Evolutionary conservation across 1,140 invertebrate species (phyloP), one percentile per base, ranked within the genome.

Genomic region (Drosophila hydei): DNA sequence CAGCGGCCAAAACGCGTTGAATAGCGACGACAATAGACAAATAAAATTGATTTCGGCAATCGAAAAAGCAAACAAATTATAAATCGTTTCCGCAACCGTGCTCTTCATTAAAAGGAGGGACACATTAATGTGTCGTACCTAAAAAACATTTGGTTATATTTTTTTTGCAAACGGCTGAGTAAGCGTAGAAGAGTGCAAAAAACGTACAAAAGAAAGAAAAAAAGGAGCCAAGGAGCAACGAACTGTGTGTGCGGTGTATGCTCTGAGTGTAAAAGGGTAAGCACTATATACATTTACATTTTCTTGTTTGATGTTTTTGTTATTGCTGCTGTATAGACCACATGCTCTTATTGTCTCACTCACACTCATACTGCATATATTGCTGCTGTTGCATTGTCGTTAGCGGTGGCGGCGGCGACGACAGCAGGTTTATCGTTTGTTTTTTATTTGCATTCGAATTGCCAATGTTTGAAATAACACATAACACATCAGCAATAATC

Each of bases 161-260:
- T 79, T 74, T 79, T 76, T 83, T 62, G 73, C 69, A 70, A 63
- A 73, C 73, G 80, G 72, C 79, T 79, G 76, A 85, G 72, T 79
- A 76, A 79, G 79, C 79, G 65, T 69, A 69, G 72, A 73, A 81
- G 80, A 81, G 79, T 83, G 79, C 78, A 79, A 79, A 83, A 85
- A 55, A 55, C 70, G 64, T 68, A 72, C 48, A 72, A 68, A 79
- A 84, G 58, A 70, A 56, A 69, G 48, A 45, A 61, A 75, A 76
- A 85, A 80, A 79, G 77, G 83, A 85, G 73, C 68, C 80, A 84
- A 85, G 80, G 81, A 85, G 81, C 81, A 85, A 85, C 81, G 81
- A 85, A 85, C 81, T 85, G 79, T 81, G 75, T 83, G 77, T 83
- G 79, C 63, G 70, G 69, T 71, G 78, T 78, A 54, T 52, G 79